Evolutionary conservation across 2,888 invertebrate genomes (phyloP), one percentile per base, ranked within the genome.

Genomic region (Aspidiotus destructor): DNA sequence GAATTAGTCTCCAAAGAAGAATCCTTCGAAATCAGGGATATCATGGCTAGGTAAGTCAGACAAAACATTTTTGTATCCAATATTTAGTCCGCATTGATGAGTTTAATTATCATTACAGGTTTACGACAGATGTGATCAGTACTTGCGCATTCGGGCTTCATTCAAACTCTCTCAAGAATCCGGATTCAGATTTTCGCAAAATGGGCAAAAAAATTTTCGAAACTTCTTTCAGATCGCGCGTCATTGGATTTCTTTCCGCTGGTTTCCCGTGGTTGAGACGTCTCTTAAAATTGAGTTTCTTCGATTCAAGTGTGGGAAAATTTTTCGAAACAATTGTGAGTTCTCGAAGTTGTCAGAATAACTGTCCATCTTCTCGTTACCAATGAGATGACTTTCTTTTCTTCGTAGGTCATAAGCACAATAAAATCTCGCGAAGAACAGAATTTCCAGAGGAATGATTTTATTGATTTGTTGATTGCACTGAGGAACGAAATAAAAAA

Each of bases 91-190:
- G 28, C 13, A 40, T 48, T 48, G 10, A 3, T 48, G 48, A 11
- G 1, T 3, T n/a, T 2, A 17, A n/a, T 28, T 60, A n/a, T 8
- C 6, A 5, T 11, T 13, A 13, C 17, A 69, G 65, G 44, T 69
- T 62, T 52, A 65, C 64, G 3, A 65, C 60, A 8, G 70, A 70
- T 44, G 65, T 65, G 3, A 70, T 70, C 64, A 61, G 65, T 41
- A 60, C 70, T 52, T 70, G 70, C 44, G 70, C 58, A 48, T 70
- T 70, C 53, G 70, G 70, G 0, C 41, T 70, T 15, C 42, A 70
- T 13, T 61, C 60, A 5, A 65, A 65, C 44, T 58, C 61, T 15
- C n/a, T 65, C 8, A 55, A 64, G 53, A 60, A 65, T 54, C 55
- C 64, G 3, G 61, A 70, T 11, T 64, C 65, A n/a, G 28, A 58